Percentiles rank a stretch among this genome's conserved stretches.
Conservation (phyloP, 30 jellyfish, hydroid and myxozoan species). For the Kudoa iwatai region DNA sequence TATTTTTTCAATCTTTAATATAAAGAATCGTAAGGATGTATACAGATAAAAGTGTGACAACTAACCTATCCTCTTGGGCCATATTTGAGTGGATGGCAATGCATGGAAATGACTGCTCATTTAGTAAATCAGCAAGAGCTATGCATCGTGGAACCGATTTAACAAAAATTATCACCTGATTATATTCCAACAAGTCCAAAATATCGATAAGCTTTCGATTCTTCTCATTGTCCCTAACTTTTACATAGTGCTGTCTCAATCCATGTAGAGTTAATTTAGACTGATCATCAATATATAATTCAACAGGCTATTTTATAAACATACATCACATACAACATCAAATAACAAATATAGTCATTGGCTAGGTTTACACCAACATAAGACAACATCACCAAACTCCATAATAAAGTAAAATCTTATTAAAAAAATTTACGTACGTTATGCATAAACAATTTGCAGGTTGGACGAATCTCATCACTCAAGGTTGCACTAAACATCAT, state of each 20-base stretch:
- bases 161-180: constrained; percentile 82
- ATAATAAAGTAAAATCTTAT: not conserved
- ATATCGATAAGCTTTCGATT: constrained; percentile 58
- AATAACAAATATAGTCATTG: no score
- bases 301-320: constrained; percentile 43
- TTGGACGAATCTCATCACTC: constrained; percentile 64
- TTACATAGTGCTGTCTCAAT: constrained; percentile 48
- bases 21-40: no score
- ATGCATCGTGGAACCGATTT: constrained; percentile 64
- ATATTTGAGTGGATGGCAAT: constrained; percentile 47
- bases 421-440: constrained; percentile 15
- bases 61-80: constrained; percentile 91
- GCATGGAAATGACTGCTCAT: constrained; percentile 80
- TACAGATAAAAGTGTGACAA: no score
- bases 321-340: no score
- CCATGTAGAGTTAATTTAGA: constrained; percentile 85
- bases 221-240: constrained; percentile 53
- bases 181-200: constrained; percentile 72
- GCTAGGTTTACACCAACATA: not conserved
- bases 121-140: constrained; percentile 31
- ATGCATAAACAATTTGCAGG: constrained; percentile 97
- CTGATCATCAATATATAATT: constrained; percentile 80
- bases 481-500: constrained; percentile 99
- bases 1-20: constrained; percentile 36
- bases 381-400: not conserved